These are phyloP conservation scores for Spermophilus dauricus DNA, from an alignment of 2,113 vertebrate species.

Conservation along the genomic window DNA sequence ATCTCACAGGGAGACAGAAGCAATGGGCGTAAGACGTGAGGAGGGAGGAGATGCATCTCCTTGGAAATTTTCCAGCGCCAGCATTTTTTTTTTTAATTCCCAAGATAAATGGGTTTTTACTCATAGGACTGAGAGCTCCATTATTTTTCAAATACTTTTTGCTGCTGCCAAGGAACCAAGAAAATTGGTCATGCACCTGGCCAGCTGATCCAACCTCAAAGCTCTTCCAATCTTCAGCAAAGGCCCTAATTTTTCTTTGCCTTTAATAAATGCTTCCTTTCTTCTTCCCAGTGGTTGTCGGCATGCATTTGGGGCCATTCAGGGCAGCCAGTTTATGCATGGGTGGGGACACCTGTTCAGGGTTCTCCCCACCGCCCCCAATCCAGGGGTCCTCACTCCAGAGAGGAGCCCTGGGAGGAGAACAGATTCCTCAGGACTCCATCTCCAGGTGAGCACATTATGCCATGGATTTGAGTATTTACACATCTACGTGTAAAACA, in stretches of 20 bases:
- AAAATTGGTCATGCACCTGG: slow-evolving; percentile 84
- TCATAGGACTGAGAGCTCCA: slow-evolving; percentile 81
- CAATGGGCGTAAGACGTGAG: slow-evolving; percentile 80
- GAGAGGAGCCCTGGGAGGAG: neutral
- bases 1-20: slow-evolving; percentile 77
- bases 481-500: neutral
- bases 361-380: neutral
- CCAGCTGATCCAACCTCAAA: slow-evolving; percentile 81
- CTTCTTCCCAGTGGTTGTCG: slow-evolving; percentile 53
- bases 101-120: slow-evolving; percentile 87
- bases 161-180: slow-evolving; percentile 83
- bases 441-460: neutral
- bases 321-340: slow-evolving; percentile 52
- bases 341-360: slow-evolving; percentile 54
- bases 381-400: neutral
- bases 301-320: neutral
- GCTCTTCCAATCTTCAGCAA: slow-evolving; percentile 80
- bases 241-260: slow-evolving; percentile 25
- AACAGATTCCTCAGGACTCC: neutral
- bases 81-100: slow-evolving; percentile 80
- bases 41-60: slow-evolving; percentile 81
- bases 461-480: neutral
- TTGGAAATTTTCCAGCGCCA: slow-evolving; percentile 84
- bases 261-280: neutral
- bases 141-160: slow-evolving; percentile 85